These are phyloP conservation scores for Phengaris arion DNA, from an alignment of 2,888 invertebrate genomes.

Conservation along the genomic window DNA sequence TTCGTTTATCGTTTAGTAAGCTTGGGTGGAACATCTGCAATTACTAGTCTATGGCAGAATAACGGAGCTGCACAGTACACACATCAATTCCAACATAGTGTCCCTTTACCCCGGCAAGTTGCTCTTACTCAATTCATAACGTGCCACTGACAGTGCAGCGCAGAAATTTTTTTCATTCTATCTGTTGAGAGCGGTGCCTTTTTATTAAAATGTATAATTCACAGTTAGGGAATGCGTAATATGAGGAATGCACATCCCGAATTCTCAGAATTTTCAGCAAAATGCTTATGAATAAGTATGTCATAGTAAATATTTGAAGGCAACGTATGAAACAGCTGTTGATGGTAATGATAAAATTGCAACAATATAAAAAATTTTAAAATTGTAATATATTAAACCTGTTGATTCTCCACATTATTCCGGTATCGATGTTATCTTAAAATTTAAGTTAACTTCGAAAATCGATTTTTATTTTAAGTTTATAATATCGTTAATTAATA, in stretches of 20 bases:
- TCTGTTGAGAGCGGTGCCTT: conserved; percentile 32
- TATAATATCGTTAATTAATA: not conserved
- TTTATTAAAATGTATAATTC: conserved; percentile 29
- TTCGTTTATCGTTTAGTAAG: not conserved
- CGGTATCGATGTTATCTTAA: not conserved
- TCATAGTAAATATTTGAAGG: not conserved
- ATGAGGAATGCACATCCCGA: conserved; percentile 2
- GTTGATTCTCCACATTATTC: not conserved
- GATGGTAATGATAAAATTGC: not conserved
- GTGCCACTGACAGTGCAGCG: conserved; percentile 43
- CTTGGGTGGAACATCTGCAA: not conserved
- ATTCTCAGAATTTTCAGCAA: not conserved
- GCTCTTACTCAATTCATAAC: conserved; percentile 71
- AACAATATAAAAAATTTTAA: not conserved
- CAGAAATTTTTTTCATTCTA: conserved; percentile 58
- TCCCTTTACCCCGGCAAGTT: conserved; percentile 61
- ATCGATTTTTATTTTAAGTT: no score
- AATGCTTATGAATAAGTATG: not conserved
- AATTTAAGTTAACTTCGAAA: not conserved
- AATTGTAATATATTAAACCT: not conserved
- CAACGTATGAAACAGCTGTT: not conserved
- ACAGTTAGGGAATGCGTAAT: conserved; percentile 22
- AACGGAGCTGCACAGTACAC: conserved; percentile 45
- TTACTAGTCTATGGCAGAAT: not conserved
- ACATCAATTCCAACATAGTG: conserved; percentile 68